Base-by-base conservation (phyloP, 2,888 invertebrate genomes). In the Standfussiana lucernea region DNA sequence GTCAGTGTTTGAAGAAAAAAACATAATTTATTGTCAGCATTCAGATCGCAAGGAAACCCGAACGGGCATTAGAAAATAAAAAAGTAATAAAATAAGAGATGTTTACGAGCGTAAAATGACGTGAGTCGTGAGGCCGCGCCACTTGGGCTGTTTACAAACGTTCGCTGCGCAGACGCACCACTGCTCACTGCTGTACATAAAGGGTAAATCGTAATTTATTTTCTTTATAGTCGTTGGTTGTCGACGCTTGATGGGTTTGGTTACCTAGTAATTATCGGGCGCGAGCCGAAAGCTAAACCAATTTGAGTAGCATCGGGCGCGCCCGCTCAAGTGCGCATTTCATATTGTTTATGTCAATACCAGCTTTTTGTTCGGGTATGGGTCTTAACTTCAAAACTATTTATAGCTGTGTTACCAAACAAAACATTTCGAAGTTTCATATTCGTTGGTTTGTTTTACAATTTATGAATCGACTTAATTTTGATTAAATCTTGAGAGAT, bases 31-130 rank as follows among this genome's bases (percentile, higher is more conserved):
- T 96, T 95, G 96, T 94, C 95, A 94, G 95, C 95, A 92, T 94
- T 94, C 93, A 94, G 94, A 96, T 96, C 95, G 95, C 95, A 92
- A 95, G 95, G 94, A 95, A 96, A 96, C 95, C 94, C 94, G 94
- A 96, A 95, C 95, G 93, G 90, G 93, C 93, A 94, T 95, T 96
- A 95, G 95, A 96, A 95, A 96, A 96, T 96, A 96, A 96, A 96
- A 96, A 95, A 93, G 95, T 93, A 95, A 95, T 96, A 96, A 96
- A 96, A 95, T 94, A 91, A 95, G 94, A 95, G 92, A 93, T 91
- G 94, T 96, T 96, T 96, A 96, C 96, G 96, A 96, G 96, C 95
- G 95, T 95, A 95, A 95, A 95, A 96, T 95, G 96, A 95, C 95
- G 95, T 93, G 94, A 93, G 93, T 92, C 93, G 95, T 93, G 94